Conservation (phyloP, 2,888 invertebrate genomes). For the Piscicola geometra region DNA sequence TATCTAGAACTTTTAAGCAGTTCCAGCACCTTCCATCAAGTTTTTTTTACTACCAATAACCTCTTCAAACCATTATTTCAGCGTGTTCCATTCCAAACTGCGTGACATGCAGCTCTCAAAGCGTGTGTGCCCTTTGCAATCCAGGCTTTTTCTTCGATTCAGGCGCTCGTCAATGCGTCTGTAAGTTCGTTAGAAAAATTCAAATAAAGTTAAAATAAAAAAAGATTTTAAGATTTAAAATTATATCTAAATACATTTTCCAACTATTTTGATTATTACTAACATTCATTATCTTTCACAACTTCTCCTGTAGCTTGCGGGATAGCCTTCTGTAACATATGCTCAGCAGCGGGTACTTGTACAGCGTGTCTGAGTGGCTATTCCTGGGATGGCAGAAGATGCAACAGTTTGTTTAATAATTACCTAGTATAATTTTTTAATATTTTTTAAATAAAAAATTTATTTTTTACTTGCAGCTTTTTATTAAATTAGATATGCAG, state of each 20-base stretch:
- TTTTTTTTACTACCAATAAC: too few relatives aligned
- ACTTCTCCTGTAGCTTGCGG: not conserved
- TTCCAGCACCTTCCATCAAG: not conserved
- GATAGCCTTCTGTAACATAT: not conserved
- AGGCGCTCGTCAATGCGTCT: not conserved
- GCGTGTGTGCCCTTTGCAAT: conserved; percentile 3
- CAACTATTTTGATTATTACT: not conserved
- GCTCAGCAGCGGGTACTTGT: not conserved
- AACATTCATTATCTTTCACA: not conserved
- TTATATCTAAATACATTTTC: not conserved
- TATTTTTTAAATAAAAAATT: too few relatives aligned
- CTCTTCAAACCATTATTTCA: too few relatives aligned
- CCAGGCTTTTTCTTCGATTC: conserved; percentile 14
- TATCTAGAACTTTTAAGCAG: not conserved
- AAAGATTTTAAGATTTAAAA: not conserved
- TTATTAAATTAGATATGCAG: too few relatives aligned
- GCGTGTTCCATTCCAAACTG: conserved; percentile 21
- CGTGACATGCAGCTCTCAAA: not conserved
- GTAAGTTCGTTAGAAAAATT: not conserved
- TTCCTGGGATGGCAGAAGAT: not conserved
- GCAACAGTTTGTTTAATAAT: not conserved
- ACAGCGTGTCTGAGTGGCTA: not conserved
- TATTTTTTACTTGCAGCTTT: too few relatives aligned
- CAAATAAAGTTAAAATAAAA: not conserved
- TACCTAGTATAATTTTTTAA: too few relatives aligned